Base-by-base conservation (phyloP, 2,888 invertebrate genomes). In the Vanessa cardui region DNA sequence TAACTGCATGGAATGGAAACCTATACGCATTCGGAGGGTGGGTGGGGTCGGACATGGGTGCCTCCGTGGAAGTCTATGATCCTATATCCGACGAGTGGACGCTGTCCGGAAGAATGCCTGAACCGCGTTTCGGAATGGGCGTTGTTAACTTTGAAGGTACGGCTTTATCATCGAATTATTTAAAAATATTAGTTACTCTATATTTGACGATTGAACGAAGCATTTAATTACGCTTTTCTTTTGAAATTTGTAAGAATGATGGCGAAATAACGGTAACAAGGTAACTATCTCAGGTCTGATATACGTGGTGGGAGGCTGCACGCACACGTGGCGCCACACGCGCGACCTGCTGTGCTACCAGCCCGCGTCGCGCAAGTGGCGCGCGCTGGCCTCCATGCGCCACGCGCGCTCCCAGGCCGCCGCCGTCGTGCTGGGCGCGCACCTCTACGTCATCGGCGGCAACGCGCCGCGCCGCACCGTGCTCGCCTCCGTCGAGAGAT, bases 11-110 rank as follows among this genome's bases (percentile, higher is more conserved):
- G 86, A 96, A 97, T 76, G 97, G 97, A 39, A 95, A 94, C 78
- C 88, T 98, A 69, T 97, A 96, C 83, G 98, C 98, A 0, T 95
- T 98, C 77, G 98, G 98, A 54, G 98, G 98, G 5, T 98, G 98
- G 98, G 96, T 98, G 45, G 98, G 98, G 0, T 96, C 96, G 71
- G 97, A 98, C 82, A 97, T 98, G 83, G 98, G 97, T 1, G 96
- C 96, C 31, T 95, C 96, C 0, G 96, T 98, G 72, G 98, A 98
- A 84, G 94, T 96, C 76, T 98, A 97, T 83, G 96, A 98, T 85
- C 96, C 98, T 0, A 93, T 95, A 66, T 90, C 94, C 45, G 95
- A 97, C 83, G 93, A 94, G 72, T 98, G 98, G 98, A 93, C 94
- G 44, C 87, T 96, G 58, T 94, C 95, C 66, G 97, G 96, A 0